Base-by-base conservation (phyloP, 2,113 vertebrate genomes). In the Ascaphus truei region DNA sequence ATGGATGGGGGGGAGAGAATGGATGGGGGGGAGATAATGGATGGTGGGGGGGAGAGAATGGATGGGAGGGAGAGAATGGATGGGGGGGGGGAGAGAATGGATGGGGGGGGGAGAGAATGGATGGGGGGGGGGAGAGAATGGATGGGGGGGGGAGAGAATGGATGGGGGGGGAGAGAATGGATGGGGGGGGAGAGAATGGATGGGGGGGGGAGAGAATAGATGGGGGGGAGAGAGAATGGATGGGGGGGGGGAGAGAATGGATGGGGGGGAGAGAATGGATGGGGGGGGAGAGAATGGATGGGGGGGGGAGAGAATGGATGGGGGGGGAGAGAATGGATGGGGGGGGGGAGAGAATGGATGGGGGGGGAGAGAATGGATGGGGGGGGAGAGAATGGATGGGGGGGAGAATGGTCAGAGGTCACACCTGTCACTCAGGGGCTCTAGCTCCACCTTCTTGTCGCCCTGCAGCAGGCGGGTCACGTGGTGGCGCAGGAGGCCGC, bases 391-490 rank as follows among this genome's bases (percentile, higher is more conserved):
- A 39, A 6, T 9, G 5, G 10, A 39, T 39, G 36, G 36, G 36
- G 10, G 31, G 5, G 10, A 6, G 5, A 5, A 5, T 33, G 6
- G 23, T 34, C 27, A 36, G 36, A 31, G 50, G 25, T 30, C 71
- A 72, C 73, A 92, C 92, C 90, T 92, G 86, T 93, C 91, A 11
- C 88, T 89, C 3, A 90, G 80, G 68, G 90, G 87, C 75, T 91
- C 85, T 73, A 90, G 76, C 45, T 87, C 88, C 1, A 87, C 76
- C 72, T 85, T 86, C 69, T 87, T 89, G 47, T 92, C 89, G 3
- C 81, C 88, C 71, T 90, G 90, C 15, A 92, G 64, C 37, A 93
- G 80, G 34, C 87, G 85, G 16, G 88, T 89, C 10, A 92, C 79
- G 10, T 92, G 91, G 79, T 92, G 91, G n/a, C 91, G 88, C 34